Evolutionary conservation across 2,888 invertebrate genomes (phyloP).

Genomic region (Blera fallax): DNA sequence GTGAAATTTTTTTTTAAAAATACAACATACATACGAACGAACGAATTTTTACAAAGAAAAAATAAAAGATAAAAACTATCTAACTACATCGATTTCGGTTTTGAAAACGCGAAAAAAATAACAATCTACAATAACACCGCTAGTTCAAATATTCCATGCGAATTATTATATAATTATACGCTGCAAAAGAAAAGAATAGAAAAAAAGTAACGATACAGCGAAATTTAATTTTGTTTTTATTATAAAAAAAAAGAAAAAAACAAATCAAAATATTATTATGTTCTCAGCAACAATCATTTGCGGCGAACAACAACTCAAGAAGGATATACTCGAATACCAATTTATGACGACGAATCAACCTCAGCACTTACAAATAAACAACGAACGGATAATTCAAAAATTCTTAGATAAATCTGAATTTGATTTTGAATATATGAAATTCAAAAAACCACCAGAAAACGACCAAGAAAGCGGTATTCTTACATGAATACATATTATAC

Average conservation of each 20-base stretch:
- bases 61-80: conserved; percentile 2
- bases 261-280: conserved; percentile 57
- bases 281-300: conserved; percentile 62
- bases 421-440: conserved; percentile 64
- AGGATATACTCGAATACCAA: conserved; percentile 45
- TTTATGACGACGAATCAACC: conserved; percentile 45
- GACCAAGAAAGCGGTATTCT: conserved; percentile 60
- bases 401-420: conserved; percentile 47
- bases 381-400: conserved; percentile 51
- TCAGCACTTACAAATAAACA: conserved; percentile 41
- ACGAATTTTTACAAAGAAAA: conserved; percentile 41
- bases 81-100: conserved; percentile 66
- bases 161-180: conserved; percentile 66
- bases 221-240: not conserved
- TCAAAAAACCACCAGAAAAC: conserved; percentile 68
- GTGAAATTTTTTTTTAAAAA: conserved; percentile 55
- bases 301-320: conserved; percentile 28
- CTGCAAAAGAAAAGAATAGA: conserved; percentile 27
- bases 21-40: conserved; percentile 58
- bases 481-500: conserved; percentile 45
- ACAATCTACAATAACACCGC: conserved; percentile 55
- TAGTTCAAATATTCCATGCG: conserved; percentile 68
- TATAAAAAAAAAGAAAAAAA: not conserved
- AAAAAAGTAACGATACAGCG: not conserved
- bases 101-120: conserved; percentile 56